phyloP scores from a whole-genome alignment of 2,113 vertebrate genomes.

The Erpornis zantholeuca region DNA sequence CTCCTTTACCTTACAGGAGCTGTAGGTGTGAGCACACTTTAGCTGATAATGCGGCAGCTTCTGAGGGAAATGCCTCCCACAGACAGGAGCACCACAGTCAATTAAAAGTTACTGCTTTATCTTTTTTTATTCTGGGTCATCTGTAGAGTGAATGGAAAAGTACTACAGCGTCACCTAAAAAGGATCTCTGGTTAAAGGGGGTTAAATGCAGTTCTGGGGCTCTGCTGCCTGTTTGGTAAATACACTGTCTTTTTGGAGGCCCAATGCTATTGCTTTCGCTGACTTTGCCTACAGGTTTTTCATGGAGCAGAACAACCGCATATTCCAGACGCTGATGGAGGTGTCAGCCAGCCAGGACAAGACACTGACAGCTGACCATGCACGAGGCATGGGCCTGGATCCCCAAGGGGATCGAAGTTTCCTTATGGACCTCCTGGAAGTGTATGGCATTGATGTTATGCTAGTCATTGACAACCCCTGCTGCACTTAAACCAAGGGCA shows the following conservation, averaged over 20 bases:
- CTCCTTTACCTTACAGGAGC: neutral
- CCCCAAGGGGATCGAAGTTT: conserved; percentile 93
- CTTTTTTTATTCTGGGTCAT: neutral
- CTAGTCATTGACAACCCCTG: conserved; percentile 96
- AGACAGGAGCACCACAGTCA: neutral
- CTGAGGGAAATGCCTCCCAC: neutral
- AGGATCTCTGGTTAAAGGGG: neutral
- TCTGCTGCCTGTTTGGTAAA: neutral
- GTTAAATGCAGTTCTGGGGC: neutral
- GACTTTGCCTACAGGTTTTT: conserved; percentile 84
- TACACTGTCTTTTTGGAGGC: neutral
- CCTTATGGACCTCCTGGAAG: conserved; percentile 92
- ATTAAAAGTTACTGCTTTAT: neutral
- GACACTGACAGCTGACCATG: conserved; percentile 89
- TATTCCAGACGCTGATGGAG: conserved; percentile 93
- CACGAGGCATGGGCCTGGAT: conserved; percentile 95
- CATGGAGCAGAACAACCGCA: conserved; percentile 97
- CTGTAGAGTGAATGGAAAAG: neutral
- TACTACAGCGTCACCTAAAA: neutral
- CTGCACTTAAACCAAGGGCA: conserved; percentile 78
- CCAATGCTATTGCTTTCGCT: neutral
- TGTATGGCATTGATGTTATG: conserved; percentile 92
- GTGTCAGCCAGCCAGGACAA: conserved; percentile 89
- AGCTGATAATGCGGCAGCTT: neutral
- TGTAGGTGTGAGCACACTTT: neutral